These are phyloP conservation scores for Orchesella flavescens DNA, from an alignment of 2,888 invertebrate genomes.

Conservation along the genomic window DNA sequence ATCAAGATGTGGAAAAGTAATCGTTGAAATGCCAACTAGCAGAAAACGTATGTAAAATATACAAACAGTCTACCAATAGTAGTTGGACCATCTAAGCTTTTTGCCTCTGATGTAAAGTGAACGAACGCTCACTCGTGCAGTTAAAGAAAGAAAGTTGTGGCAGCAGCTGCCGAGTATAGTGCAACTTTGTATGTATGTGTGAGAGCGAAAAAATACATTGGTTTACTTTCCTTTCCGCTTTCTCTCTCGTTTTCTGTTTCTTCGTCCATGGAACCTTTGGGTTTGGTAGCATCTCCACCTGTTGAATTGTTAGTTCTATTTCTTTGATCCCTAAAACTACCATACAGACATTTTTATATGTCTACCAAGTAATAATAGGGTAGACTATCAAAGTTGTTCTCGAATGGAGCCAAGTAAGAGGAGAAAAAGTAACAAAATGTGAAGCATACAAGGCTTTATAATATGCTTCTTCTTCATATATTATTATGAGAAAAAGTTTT, in stretches of 20 bases:
- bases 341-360: too few species aligned
- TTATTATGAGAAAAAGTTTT: too few species aligned
- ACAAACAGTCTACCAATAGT: too few species aligned
- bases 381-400: too few species aligned
- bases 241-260: background rate
- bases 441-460: too few species aligned
- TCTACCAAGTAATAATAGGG: too few species aligned
- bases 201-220: constrained; percentile 12
- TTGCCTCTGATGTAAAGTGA: constrained; percentile 24
- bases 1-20: background rate
- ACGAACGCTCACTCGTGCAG: constrained; percentile 25
- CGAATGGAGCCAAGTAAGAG: too few species aligned
- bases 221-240: constrained; percentile 15
- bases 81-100: background rate
- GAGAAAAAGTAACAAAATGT: too few species aligned
- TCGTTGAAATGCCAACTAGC: background rate
- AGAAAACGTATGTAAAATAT: background rate
- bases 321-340: too few species aligned
- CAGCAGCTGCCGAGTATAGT: background rate
- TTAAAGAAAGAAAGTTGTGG: background rate
- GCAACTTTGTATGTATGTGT: too few species aligned
- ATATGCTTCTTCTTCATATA: too few species aligned
- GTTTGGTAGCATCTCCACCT: constrained; percentile 58
- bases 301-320: constrained; percentile 58
- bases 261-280: too few species aligned